Conservation (phyloP, 2,797 vertebrate species). For the Neomorphus geoffroyi region DNA sequence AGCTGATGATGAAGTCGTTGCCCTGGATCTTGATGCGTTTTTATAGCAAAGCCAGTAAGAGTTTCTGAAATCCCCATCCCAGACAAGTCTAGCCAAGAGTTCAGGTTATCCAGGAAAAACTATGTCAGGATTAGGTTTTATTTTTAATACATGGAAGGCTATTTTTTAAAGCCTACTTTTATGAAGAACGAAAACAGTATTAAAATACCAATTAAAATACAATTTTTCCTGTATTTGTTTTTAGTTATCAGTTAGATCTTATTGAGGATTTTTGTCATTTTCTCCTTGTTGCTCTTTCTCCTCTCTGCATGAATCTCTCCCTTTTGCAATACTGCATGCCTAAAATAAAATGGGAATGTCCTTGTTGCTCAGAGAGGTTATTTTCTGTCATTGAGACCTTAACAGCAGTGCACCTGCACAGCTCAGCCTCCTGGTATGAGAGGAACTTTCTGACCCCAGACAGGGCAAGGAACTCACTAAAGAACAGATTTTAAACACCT, state of each 20-base stretch:
- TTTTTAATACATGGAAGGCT: neutral
- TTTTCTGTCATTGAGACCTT: neutral
- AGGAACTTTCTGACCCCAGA: neutral
- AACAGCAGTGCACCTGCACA: neutral
- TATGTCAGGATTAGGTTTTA: constrained; percentile 35
- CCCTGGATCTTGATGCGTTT: neutral
- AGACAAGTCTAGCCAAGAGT: constrained; percentile 61
- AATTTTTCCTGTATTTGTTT: neutral
- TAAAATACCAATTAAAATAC: neutral
- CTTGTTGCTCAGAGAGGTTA: neutral
- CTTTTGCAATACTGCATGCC: neutral
- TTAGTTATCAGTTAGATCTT: neutral
- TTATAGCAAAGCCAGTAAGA: constrained; percentile 46
- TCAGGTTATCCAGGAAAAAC: constrained; percentile 57
- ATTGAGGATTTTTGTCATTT: neutral
- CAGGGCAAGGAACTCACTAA: neutral
- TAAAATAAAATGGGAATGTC: neutral
- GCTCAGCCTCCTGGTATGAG: neutral
- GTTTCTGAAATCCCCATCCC: constrained; percentile 63
- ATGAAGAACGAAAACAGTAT: constrained; percentile 27
- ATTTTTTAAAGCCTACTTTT: neutral
- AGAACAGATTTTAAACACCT: fast-evolving
- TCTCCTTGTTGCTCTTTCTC: neutral
- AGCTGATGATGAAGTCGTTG: neutral
- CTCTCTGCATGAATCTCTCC: neutral